A percentile compares a stretch with the other conserved stretches of the same genome.
Evolutionary conservation across 2,113 vertebrate species (phyloP).

Genomic region (Monarcha castaneiventris): DNA sequence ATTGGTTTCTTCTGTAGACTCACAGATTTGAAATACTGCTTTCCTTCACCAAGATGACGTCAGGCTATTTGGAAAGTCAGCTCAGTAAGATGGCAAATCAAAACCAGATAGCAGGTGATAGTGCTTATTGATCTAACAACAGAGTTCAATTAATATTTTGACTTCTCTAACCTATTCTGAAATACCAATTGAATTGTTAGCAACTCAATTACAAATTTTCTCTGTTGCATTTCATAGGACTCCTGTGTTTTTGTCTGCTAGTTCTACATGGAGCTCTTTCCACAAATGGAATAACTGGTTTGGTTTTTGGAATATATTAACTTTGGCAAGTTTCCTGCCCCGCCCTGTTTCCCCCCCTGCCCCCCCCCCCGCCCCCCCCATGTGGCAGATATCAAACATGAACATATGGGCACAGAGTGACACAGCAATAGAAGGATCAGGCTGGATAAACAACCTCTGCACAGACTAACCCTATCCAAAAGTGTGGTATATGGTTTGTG

Average conservation of each 20-base stretch:
- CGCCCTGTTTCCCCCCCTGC: rapidly evolving
- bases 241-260: neutral
- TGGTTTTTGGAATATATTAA: neutral
- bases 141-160: neutral
- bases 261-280: neutral
- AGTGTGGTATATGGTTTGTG: constrained; percentile 1
- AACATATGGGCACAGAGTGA: constrained; percentile 50
- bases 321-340: neutral
- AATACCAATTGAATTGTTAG: neutral
- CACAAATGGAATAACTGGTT: neutral
- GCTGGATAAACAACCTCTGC: constrained; percentile 53
- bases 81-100: neutral
- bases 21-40: neutral
- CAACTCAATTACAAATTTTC: neutral
- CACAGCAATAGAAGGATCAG: constrained; percentile 37
- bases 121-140: neutral
- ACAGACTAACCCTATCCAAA: neutral
- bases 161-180: neutral
- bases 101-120: neutral
- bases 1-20: neutral
- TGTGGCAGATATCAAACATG: constrained; percentile 32
- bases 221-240: neutral
- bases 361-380: too few species aligned
- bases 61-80: neutral
- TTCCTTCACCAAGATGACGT: neutral